phyloP scores from a whole-genome alignment of 2,888 invertebrate species.

The Adelognathus sp. region DNA sequence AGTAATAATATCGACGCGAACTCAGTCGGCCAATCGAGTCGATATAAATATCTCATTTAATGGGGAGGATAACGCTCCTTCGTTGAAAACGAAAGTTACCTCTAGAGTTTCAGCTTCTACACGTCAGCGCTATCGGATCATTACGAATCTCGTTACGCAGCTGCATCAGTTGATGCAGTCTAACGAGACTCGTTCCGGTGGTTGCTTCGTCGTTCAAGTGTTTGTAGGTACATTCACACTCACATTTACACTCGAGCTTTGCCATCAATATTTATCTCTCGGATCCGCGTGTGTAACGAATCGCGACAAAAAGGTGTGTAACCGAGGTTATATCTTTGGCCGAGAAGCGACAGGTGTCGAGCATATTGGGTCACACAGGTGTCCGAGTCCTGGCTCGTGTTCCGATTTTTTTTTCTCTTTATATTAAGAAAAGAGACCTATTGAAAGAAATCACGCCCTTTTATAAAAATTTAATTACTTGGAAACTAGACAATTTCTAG shows the following conservation, averaged over 20 bases:
- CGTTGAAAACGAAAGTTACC: slow-evolving; percentile 14
- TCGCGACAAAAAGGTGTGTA: neutral
- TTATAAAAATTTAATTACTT: neutral
- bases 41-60: slow-evolving; percentile 1
- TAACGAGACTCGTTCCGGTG: neutral
- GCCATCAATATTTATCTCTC: neutral
- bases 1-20: neutral
- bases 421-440: neutral
- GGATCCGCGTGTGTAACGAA: slow-evolving; percentile 4
- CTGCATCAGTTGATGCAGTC: neutral
- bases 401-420: neutral
- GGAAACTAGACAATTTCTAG: too few relatives aligned
- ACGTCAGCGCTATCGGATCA: neutral
- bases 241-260: neutral
- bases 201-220: neutral
- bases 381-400: neutral
- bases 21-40: neutral
- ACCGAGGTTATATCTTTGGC: neutral
- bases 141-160: slow-evolving; percentile 22
- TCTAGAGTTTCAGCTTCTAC: slow-evolving; percentile 11
- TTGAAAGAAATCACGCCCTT: slow-evolving; percentile 7
- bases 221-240: neutral
- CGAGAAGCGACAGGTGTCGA: slow-evolving; percentile 31
- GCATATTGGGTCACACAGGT: slow-evolving; percentile 12
- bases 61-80: neutral